Evolutionary conservation across 2,888 invertebrate genomes (phyloP).

Genomic region (Myathropa florea): DNA sequence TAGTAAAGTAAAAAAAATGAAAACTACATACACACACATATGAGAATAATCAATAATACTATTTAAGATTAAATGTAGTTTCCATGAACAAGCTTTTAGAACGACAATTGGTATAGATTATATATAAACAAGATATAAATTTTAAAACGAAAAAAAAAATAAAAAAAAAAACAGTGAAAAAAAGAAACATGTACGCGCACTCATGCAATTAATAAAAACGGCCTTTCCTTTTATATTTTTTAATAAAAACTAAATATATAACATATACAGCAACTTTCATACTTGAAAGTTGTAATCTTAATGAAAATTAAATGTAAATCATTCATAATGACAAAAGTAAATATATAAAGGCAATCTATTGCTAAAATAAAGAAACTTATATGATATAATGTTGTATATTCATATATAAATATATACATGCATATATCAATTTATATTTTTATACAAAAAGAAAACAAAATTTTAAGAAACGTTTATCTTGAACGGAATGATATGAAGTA

Average conservation of each 20-base stretch:
- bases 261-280: constrained; percentile 42
- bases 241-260: constrained; percentile 19
- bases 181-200: constrained; percentile 63
- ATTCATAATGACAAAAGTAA: constrained; percentile 36
- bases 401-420: constrained; percentile 49
- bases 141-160: constrained; percentile 52
- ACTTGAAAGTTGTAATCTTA: constrained; percentile 39
- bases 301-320: constrained; percentile 10
- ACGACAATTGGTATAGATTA: constrained; percentile 66
- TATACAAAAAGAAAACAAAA: constrained; percentile 53
- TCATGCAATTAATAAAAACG: constrained; percentile 64
- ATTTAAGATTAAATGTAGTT: constrained; percentile 51
- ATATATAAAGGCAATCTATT: constrained; percentile 47
- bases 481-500: constrained; percentile 32
- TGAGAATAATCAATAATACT: constrained; percentile 23
- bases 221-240: constrained; percentile 67
- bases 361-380: constrained; percentile 42
- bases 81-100: constrained; percentile 54
- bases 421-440: constrained; percentile 64
- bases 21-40: constrained; percentile 16
- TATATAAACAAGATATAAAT: constrained; percentile 75
- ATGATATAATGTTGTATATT: constrained; percentile 39
- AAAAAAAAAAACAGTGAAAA: constrained; percentile 51
- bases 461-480: constrained; percentile 53
- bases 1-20: constrained; percentile 26